phyloP scores from a whole-genome alignment of 2,888 invertebrate species.

The Thymelicus lineola region DNA sequence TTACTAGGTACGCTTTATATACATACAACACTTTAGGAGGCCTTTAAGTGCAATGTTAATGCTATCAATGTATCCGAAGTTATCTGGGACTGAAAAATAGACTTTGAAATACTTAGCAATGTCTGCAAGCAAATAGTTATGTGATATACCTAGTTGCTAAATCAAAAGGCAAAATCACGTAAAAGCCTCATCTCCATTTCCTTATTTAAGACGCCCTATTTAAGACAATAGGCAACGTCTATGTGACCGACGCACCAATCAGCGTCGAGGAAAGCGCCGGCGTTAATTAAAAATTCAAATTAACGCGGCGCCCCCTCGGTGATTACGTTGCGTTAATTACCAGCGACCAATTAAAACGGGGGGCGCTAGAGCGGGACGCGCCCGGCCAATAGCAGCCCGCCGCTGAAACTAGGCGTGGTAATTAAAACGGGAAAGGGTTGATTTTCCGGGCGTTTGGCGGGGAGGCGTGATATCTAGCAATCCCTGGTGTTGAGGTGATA shows the following conservation, averaged over 20 bases:
- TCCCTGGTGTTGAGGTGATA: conserved; percentile 1
- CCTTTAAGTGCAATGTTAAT: too few relatives aligned
- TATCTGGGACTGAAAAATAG: too few relatives aligned
- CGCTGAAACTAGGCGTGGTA: conserved; percentile 81
- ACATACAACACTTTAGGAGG: too few relatives aligned
- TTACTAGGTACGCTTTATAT: too few relatives aligned
- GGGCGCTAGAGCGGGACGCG: conserved; percentile 65
- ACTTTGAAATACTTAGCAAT: too few relatives aligned
- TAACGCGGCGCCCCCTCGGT: conserved; percentile 77
- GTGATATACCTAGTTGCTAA: too few relatives aligned
- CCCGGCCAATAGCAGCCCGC: conserved; percentile 69
- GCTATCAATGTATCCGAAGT: too few relatives aligned
- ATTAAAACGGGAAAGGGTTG: conserved; percentile 83
- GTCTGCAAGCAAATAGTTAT: too few relatives aligned
- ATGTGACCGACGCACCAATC: conserved; percentile 70
- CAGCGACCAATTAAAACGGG: conserved; percentile 78
- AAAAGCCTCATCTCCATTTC: not conserved
- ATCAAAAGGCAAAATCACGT: not conserved
- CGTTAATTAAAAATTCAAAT: conserved; percentile 83
- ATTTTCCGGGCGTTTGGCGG: conserved; percentile 75
- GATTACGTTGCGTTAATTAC: conserved; percentile 82
- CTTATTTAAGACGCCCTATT: conserved; percentile 18
- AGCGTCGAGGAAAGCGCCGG: conserved; percentile 53
- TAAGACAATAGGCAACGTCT: conserved; percentile 71
- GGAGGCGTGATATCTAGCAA: conserved; percentile 53